Conservation (phyloP, 2,113 vertebrate genomes). For the Uropsilus gracilis region DNA sequence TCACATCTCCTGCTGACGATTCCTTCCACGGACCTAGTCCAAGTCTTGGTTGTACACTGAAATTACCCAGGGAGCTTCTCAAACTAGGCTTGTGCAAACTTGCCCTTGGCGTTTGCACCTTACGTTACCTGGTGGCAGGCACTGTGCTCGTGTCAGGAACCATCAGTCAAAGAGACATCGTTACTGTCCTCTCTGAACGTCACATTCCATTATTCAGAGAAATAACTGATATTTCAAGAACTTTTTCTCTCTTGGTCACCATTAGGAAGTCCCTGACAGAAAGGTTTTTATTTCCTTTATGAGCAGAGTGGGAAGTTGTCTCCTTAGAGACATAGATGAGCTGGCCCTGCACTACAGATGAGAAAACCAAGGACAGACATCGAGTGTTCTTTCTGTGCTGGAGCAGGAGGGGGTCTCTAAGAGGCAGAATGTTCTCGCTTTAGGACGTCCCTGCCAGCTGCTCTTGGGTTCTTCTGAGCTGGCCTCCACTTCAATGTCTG, state of each 20-base stretch:
- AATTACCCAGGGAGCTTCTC: neutral
- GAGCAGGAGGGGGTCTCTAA: neutral
- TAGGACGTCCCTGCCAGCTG: neutral
- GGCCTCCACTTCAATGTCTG: neutral
- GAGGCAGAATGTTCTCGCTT: neutral
- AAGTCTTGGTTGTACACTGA: neutral
- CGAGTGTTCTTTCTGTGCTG: neutral
- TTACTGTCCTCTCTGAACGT: neutral
- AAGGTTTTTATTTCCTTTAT: conserved; percentile 14
- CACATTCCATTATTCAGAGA: neutral
- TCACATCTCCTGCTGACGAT: neutral
- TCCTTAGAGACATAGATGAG: neutral
- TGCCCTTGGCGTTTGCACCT: neutral
- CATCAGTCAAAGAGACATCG: neutral
- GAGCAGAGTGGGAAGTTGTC: neutral
- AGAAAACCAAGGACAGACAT: neutral
- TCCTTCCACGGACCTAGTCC: neutral
- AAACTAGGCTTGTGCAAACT: neutral
- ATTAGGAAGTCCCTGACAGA: conserved; percentile 9
- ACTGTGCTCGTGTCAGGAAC: neutral
- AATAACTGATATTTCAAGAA: neutral
- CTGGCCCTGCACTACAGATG: neutral
- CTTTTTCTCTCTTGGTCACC: neutral
- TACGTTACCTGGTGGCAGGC: neutral
- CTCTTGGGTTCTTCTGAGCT: neutral